Conservation (phyloP, 1,140 invertebrate genomes). For the Bacillus rossius region DNA sequence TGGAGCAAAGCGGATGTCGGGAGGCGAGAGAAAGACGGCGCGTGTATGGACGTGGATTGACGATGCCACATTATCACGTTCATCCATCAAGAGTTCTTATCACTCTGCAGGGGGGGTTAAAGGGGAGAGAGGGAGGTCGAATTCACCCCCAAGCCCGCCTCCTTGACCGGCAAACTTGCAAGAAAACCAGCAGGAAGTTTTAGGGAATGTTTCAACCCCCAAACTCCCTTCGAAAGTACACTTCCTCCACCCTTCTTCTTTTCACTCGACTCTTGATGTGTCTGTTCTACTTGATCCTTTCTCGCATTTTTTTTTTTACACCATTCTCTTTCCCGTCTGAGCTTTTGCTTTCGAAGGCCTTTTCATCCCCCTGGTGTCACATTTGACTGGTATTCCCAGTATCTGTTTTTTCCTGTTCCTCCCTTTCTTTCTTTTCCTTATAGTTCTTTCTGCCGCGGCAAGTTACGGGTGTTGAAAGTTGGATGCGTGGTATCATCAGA, state of each 20-base stretch:
- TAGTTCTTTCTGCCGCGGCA: not conserved
- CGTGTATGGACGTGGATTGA: conserved; percentile 41
- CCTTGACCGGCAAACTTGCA: no score
- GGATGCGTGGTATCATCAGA: not conserved
- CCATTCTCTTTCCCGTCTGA: not conserved
- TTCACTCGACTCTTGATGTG: not conserved
- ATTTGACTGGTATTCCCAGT: not conserved
- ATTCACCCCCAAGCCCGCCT: no score
- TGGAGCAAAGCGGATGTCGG: not conserved
- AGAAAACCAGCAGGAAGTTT: no score
- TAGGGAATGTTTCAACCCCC: no score
- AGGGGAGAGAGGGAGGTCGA: no score
- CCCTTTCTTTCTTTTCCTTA: not conserved
- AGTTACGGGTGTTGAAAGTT: conserved; percentile 8
- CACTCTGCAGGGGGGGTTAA: conserved; percentile 30
- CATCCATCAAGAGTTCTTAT: conserved; percentile 42
- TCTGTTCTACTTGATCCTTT: conserved; percentile 1
- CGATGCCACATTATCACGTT: conserved; percentile 42
- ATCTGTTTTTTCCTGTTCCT: not conserved
- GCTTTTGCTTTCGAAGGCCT: not conserved
- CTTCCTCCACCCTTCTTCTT: conserved; percentile 1
- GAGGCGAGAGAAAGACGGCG: conserved; percentile 23
- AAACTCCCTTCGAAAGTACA: no score
- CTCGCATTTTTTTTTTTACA: not conserved
- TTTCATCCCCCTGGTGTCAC: conserved; percentile 4